phyloP scores from a whole-genome alignment of 2,888 invertebrate species.

The Pegoplata infirma region DNA sequence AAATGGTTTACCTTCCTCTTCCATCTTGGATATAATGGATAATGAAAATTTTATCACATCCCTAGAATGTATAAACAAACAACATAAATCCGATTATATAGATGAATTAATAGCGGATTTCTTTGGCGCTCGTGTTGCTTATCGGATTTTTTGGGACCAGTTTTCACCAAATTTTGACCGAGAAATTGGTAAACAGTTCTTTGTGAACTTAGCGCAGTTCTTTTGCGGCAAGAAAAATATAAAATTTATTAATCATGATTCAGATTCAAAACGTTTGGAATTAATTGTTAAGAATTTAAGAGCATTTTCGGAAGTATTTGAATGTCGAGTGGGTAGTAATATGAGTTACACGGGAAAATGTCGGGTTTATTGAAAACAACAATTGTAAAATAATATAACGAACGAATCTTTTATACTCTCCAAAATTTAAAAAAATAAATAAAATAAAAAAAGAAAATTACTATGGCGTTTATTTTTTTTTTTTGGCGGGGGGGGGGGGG shows the following conservation, averaged over 20 bases:
- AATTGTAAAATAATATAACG: no score
- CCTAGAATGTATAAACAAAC: constrained; percentile 61
- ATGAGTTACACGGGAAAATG: constrained; percentile 70
- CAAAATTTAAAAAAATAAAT: no score
- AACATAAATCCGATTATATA: constrained; percentile 64
- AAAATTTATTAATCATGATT: constrained; percentile 68
- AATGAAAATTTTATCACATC: constrained; percentile 16
- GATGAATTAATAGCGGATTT: constrained; percentile 72
- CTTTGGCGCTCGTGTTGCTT: constrained; percentile 55
- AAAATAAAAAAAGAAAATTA: no score
- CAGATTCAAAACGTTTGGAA: constrained; percentile 69
- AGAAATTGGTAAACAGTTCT: constrained; percentile 70
- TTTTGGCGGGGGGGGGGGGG: no score
- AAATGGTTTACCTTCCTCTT: constrained; percentile 63
- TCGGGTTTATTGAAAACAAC: no score
- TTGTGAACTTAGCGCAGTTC: constrained; percentile 72
- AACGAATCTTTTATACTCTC: no score
- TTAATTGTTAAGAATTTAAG: constrained; percentile 68
- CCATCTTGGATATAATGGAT: constrained; percentile 46
- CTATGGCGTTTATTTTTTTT: no score
- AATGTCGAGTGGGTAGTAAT: constrained; percentile 63
- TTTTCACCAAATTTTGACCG: no score
- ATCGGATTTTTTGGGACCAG: constrained; percentile 17
- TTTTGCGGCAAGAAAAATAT: constrained; percentile 68
- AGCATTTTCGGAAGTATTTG: constrained; percentile 67